Conservation (phyloP, 2,888 invertebrate species). For the Cerastis leucographa region DNA sequence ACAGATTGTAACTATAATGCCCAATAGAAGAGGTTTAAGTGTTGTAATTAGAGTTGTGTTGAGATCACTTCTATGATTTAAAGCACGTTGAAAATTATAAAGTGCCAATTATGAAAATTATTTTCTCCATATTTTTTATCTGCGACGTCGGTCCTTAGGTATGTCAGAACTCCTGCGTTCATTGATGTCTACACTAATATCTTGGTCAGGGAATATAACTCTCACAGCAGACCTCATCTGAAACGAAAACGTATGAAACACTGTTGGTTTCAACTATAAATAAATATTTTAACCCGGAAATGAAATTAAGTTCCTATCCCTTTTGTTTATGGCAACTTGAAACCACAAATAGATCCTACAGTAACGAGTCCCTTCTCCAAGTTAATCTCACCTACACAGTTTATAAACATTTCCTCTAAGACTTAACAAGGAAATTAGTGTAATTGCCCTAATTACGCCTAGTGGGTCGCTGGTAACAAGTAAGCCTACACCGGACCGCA, state of each 20-base stretch:
- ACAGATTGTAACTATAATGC: background rate
- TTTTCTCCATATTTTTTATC: background rate
- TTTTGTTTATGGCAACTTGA: background rate
- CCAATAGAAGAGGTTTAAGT: background rate
- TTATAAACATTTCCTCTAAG: conserved; percentile 64
- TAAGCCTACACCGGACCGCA: conserved; percentile 69
- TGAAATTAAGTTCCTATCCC: background rate
- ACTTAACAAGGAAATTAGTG: conserved; percentile 68
- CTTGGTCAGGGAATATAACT: background rate
- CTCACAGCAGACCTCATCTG: background rate
- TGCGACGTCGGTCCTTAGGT: background rate
- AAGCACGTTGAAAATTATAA: background rate
- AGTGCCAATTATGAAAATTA: background rate
- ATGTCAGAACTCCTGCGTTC: background rate
- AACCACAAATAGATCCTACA: background rate
- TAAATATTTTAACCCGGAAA: background rate
- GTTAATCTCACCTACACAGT: conserved; percentile 35
- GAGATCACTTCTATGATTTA: background rate
- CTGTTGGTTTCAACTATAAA: background rate
- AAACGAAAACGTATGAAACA: background rate
- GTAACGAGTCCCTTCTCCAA: conserved; percentile 24
- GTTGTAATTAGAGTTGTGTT: background rate
- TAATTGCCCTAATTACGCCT: conserved; percentile 67
- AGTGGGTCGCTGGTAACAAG: conserved; percentile 63
- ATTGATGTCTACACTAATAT: background rate